Evolutionary conservation across 2,888 invertebrate species (phyloP).

Genomic region (Incurvaria masculella): DNA sequence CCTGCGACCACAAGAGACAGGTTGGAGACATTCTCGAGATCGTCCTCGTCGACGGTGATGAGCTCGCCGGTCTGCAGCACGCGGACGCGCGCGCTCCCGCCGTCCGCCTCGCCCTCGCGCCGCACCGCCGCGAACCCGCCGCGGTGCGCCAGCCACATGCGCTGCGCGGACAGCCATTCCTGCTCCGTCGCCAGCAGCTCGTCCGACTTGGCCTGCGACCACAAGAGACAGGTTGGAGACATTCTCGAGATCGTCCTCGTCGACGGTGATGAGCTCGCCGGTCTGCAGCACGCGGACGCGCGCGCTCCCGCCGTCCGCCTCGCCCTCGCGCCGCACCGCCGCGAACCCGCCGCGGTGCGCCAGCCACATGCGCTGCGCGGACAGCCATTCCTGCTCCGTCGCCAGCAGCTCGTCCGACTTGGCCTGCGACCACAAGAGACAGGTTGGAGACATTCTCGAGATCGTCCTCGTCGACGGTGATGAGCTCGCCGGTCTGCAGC

Average conservation of each 20-base stretch:
- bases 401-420: constrained; percentile 63
- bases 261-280: constrained; percentile 81
- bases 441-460: too few species aligned
- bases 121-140: constrained; percentile 83
- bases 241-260: constrained; percentile 96
- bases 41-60: constrained; percentile 91
- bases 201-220: constrained; percentile 60
- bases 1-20: constrained; percentile 36
- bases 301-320: constrained; percentile 67
- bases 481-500: constrained; percentile 75
- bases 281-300: constrained; percentile 75
- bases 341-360: constrained; percentile 93
- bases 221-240: constrained; percentile 13
- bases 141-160: constrained; percentile 91
- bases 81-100: constrained; percentile 69
- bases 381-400: constrained; percentile 65
- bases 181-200: constrained; percentile 63
- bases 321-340: constrained; percentile 68
- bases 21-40: constrained; percentile 71
- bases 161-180: constrained; percentile 67
- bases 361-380: constrained; percentile 82
- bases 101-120: constrained; percentile 69
- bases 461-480: constrained; percentile 93
- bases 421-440: constrained; percentile 42
- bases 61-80: constrained; percentile 80